phyloP scores from a whole-genome alignment of 2,113 vertebrate genomes.

The Melanostigma gelatinosum region DNA sequence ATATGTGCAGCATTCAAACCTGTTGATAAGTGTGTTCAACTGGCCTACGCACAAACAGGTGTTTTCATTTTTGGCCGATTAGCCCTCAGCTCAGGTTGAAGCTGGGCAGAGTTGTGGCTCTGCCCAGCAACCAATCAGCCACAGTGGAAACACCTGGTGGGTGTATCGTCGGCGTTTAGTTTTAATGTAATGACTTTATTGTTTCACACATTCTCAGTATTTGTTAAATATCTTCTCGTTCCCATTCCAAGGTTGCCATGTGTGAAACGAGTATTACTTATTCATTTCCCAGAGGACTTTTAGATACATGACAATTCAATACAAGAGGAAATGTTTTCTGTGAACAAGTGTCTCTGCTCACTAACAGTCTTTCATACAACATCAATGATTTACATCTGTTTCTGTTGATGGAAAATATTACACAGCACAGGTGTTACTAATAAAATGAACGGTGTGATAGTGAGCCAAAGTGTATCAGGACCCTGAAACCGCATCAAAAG shows the following conservation, averaged over 20 bases:
- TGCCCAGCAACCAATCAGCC: background rate
- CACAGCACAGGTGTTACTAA: conserved; percentile 6
- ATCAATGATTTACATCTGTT: background rate
- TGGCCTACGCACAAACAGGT: background rate
- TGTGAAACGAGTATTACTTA: background rate
- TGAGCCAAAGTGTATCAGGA: background rate
- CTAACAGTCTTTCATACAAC: background rate
- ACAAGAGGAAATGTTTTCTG: background rate
- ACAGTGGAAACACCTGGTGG: conserved; percentile 11
- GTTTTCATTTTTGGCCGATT: background rate
- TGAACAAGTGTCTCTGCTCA: conserved; percentile 2
- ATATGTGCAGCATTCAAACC: background rate
- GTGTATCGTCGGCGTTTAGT: background rate
- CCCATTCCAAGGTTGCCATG: background rate
- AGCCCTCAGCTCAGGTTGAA: conserved; percentile 3
- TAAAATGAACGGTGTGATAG: background rate
- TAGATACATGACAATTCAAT: background rate
- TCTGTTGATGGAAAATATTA: background rate
- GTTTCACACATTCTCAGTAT: background rate
- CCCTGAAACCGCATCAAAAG: conserved; percentile 11
- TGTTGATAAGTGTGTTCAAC: background rate
- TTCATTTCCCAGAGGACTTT: background rate
- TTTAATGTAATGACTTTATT: background rate
- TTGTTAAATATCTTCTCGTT: background rate
- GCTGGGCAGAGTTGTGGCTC: background rate